Evolutionary conservation across 2,113 vertebrate species (phyloP).

Genomic region (Gavialis gangeticus): DNA sequence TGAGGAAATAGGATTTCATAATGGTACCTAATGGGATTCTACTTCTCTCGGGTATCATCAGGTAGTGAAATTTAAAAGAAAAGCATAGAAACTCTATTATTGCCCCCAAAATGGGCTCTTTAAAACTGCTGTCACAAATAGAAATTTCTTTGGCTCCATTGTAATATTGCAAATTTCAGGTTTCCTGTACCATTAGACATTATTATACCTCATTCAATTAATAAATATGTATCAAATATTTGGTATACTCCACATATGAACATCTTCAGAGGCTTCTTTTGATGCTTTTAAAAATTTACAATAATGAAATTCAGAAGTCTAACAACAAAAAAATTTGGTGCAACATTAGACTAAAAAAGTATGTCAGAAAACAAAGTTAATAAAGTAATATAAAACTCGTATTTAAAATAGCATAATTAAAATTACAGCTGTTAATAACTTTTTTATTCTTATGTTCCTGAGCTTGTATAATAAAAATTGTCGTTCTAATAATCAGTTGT

Average conservation of each 20-base stretch:
- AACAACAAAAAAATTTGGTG: constrained; percentile 49
- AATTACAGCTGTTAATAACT: no score
- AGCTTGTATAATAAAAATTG: no score
- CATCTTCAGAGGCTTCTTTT: constrained; percentile 51
- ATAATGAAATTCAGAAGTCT: constrained; percentile 59
- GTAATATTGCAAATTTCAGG: constrained; percentile 38
- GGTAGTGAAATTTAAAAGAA: constrained; percentile 78
- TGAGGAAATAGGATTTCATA: constrained; percentile 79
- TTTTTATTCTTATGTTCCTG: no score
- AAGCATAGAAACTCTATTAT: constrained; percentile 74
- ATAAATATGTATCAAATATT: constrained; percentile 70
- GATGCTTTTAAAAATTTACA: constrained; percentile 7
- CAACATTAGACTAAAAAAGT: background rate
- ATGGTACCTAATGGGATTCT: constrained; percentile 73
- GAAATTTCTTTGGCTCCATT: constrained; percentile 59
- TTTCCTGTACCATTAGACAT: constrained; percentile 63
- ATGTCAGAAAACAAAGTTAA: no score
- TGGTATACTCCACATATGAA: constrained; percentile 37
- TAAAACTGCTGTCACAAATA: constrained; percentile 60
- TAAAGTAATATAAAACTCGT: no score
- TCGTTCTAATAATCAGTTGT: no score
- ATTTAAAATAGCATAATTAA: no score
- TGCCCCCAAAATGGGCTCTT: constrained; percentile 48
- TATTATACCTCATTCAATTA: constrained; percentile 74
- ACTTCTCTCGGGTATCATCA: constrained; percentile 72